Percentiles rank a stretch among this genome's conserved stretches.
Evolutionary conservation across 2,888 invertebrate species (phyloP).

Genomic region (Ophraella communa): DNA sequence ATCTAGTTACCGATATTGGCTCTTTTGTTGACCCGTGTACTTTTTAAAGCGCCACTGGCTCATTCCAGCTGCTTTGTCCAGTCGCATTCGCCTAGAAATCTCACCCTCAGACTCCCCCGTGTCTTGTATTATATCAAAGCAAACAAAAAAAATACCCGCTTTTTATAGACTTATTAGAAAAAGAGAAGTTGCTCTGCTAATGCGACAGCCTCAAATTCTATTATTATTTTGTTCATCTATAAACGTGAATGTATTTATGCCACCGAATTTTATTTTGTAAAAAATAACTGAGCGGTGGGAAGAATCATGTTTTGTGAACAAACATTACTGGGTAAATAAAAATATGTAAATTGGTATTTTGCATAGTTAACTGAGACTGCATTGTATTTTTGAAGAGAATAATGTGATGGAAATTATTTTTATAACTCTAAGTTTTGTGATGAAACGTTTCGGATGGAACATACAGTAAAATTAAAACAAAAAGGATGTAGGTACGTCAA

Average conservation of each 20-base stretch:
- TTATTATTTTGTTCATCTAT: background rate
- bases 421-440: too few relatives aligned
- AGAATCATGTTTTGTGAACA: too few relatives aligned
- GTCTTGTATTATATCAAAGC: constrained; percentile 23
- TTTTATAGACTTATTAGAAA: constrained; percentile 26
- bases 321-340: too few relatives aligned
- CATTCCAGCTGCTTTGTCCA: constrained; percentile 32
- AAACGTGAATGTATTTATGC: background rate
- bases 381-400: too few relatives aligned
- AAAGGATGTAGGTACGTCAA: too few relatives aligned
- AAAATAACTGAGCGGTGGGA: too few relatives aligned
- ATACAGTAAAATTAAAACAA: too few relatives aligned
- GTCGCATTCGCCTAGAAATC: constrained; percentile 25
- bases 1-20: constrained; percentile 24
- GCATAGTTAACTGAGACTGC: too few relatives aligned
- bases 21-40: constrained; percentile 25
- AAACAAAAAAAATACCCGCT: constrained; percentile 21
- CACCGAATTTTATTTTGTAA: background rate
- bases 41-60: constrained; percentile 30
- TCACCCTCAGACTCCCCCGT: constrained; percentile 21
- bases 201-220: background rate
- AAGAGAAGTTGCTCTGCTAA: constrained; percentile 10
- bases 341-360: too few relatives aligned
- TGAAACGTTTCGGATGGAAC: too few relatives aligned
- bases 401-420: too few relatives aligned